Evolutionary conservation across 2,888 invertebrate genomes (phyloP).

Genomic region (Patella depressa): DNA sequence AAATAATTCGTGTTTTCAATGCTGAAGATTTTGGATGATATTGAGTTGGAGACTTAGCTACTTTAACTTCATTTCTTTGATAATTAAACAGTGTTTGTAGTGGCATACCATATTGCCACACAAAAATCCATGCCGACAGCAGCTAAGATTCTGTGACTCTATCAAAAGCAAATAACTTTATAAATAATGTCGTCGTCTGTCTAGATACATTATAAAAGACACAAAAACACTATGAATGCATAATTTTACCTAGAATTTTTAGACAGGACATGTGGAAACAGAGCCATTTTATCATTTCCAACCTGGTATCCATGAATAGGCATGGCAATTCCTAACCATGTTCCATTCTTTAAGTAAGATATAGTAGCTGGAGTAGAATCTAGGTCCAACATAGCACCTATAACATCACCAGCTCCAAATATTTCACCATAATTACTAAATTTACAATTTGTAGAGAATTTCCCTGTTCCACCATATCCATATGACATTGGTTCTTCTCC

Average conservation of each 20-base stretch:
- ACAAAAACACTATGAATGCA: background rate
- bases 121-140: too few species aligned
- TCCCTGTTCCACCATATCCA: constrained; percentile 88
- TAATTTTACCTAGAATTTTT: constrained; percentile 80
- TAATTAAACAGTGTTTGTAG: too few species aligned
- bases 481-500: constrained; percentile 83
- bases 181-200: too few species aligned
- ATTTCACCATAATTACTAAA: constrained; percentile 84
- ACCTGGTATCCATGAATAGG: constrained; percentile 79
- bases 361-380: constrained; percentile 81
- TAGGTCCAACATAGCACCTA: constrained; percentile 81
- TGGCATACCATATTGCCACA: too few species aligned
- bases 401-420: constrained; percentile 84
- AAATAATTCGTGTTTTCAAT: too few species aligned
- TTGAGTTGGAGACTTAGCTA: too few species aligned
- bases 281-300: constrained; percentile 75
- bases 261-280: constrained; percentile 91
- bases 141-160: too few species aligned
- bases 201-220: too few species aligned
- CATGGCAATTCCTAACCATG: constrained; percentile 81
- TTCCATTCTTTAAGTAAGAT: constrained; percentile 88
- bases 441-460: constrained; percentile 82
- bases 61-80: too few species aligned
- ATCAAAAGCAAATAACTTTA: too few species aligned
- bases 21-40: too few species aligned